Evolutionary conservation across 1,140 invertebrate species (phyloP).

Genomic region (Hyphantria cunea): DNA sequence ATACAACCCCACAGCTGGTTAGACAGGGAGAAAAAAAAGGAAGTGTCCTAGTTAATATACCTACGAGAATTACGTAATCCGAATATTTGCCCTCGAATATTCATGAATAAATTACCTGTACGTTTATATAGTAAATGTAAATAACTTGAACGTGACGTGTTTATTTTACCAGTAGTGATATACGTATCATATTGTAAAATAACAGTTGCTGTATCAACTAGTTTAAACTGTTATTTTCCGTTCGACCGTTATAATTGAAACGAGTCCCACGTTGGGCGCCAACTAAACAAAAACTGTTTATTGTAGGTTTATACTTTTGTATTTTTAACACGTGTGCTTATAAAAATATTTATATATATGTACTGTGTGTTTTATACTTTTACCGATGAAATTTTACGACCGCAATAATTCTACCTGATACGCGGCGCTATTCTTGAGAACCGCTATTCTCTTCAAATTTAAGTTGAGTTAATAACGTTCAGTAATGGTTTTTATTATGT

Average conservation of each 20-base stretch:
- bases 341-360: slow-evolving; percentile 5
- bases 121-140: too few relatives aligned
- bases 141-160: too few relatives aligned
- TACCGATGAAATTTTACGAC: slow-evolving; percentile 11
- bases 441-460: slow-evolving; percentile 11
- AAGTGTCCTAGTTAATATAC: too few relatives aligned
- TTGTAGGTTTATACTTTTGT: background rate
- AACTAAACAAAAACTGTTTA: slow-evolving; percentile 18
- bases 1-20: too few relatives aligned
- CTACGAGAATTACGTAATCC: too few relatives aligned
- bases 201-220: background rate
- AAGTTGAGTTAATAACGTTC: slow-evolving; percentile 15
- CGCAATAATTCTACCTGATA: slow-evolving; percentile 3
- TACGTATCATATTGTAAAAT: slow-evolving; percentile 1
- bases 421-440: slow-evolving; percentile 9
- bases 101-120: too few relatives aligned
- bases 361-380: background rate
- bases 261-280: slow-evolving; percentile 29
- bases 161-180: too few relatives aligned
- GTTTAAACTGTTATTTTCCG: slow-evolving; percentile 7
- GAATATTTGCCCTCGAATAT: too few relatives aligned
- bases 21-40: too few relatives aligned
- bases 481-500: slow-evolving; percentile 20
- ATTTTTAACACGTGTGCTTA: background rate
- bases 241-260: slow-evolving; percentile 9